These are phyloP conservation scores for Cyphomyrus discorhynchus DNA, from an alignment of 2,113 vertebrate species.

Conservation along the genomic window DNA sequence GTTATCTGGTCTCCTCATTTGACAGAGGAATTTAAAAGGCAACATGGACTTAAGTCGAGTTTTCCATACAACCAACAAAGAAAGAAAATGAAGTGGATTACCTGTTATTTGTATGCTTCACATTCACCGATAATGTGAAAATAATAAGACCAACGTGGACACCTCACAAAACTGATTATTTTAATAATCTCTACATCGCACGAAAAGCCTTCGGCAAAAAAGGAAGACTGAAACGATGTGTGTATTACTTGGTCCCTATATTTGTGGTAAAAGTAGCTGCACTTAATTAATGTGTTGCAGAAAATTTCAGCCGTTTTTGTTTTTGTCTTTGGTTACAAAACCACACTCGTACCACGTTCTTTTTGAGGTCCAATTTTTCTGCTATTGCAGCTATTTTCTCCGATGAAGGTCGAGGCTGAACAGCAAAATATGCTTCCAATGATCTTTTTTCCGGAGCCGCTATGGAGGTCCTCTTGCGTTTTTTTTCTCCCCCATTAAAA, in stretches of 20 bases:
- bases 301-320: slow-evolving; percentile 97
- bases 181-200: slow-evolving; percentile 49
- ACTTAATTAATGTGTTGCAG: slow-evolving; percentile 75
- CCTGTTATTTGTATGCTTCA: slow-evolving; percentile 71
- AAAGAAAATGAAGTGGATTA: slow-evolving; percentile 44
- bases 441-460: slow-evolving; percentile 92
- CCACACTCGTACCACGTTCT: slow-evolving; percentile 98
- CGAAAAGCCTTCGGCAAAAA: slow-evolving; percentile 49
- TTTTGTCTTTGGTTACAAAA: slow-evolving; percentile 99
- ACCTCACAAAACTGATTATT: slow-evolving; percentile 51
- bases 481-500: slow-evolving; percentile 93
- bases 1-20: slow-evolving; percentile 39
- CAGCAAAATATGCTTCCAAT: slow-evolving; percentile 91
- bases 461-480: slow-evolving; percentile 96
- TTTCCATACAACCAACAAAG: slow-evolving; percentile 51
- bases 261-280: slow-evolving; percentile 55
- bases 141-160: slow-evolving; percentile 53
- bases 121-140: slow-evolving; percentile 71
- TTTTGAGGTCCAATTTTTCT: slow-evolving; percentile 98
- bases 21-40: slow-evolving; percentile 47
- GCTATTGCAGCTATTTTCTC: slow-evolving; percentile 98
- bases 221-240: slow-evolving; percentile 52
- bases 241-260: slow-evolving; percentile 71
- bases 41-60: slow-evolving; percentile 43
- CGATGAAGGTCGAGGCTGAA: slow-evolving; percentile 88